phyloP scores from a whole-genome alignment of 2,797 vertebrate genomes.

The Neosalanx taihuensis region DNA sequence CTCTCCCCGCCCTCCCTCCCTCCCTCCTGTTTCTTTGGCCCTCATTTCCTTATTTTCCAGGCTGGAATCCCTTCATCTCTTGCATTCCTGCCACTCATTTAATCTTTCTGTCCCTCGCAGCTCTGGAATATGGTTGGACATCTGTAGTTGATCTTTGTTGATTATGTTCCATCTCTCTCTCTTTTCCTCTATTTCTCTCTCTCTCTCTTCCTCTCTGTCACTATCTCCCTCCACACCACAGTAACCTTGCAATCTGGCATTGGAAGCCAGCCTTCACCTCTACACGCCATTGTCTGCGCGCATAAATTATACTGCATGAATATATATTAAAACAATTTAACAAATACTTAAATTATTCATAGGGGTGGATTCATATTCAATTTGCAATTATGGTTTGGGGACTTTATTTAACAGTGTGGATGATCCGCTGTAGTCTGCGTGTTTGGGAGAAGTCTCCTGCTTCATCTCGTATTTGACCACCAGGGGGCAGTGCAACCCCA shows the following conservation, averaged over 20 bases:
- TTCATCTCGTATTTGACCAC: slow-evolving; percentile 38
- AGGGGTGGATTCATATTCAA: not conserved
- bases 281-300: not conserved
- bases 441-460: not conserved
- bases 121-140: too few relatives aligned
- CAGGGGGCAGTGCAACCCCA: slow-evolving; percentile 64
- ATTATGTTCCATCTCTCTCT: not conserved
- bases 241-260: not conserved
- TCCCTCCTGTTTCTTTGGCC: not conserved
- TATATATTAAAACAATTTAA: not conserved
- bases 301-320: not conserved
- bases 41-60: too few relatives aligned
- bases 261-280: not conserved
- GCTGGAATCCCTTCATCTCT: too few relatives aligned
- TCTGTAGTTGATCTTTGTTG: too few relatives aligned
- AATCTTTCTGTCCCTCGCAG: too few relatives aligned
- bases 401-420: not conserved
- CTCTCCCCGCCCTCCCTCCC: not conserved
- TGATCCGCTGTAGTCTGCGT: not conserved
- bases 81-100: too few relatives aligned
- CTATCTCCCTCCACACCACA: not conserved
- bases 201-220: not conserved
- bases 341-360: not conserved
- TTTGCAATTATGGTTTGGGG: not conserved
- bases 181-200: not conserved